Conservation (phyloP, 92 coral and sea anemone species). For the Pocillopora grandis region DNA sequence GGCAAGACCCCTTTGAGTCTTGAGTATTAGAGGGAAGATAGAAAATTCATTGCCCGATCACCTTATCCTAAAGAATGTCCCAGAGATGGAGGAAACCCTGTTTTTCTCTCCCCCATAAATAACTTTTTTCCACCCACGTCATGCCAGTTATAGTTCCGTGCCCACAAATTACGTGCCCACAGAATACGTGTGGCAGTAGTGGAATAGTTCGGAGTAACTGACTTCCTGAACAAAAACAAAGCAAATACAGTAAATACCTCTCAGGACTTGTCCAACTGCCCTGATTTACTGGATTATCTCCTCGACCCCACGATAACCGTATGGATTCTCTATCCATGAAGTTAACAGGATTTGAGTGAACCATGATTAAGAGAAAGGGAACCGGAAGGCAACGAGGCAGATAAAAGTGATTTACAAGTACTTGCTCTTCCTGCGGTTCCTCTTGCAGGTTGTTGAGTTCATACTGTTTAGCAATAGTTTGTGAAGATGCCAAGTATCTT, state of each 20-base stretch:
- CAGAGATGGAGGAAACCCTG: too few relatives aligned
- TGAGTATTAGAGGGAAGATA: too few relatives aligned
- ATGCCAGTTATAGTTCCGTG: too few relatives aligned
- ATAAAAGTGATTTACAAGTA: neutral
- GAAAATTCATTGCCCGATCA: too few relatives aligned
- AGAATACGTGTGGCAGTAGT: too few relatives aligned
- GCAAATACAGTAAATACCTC: constrained; percentile 46
- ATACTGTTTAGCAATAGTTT: constrained; percentile 57
- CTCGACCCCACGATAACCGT: constrained; percentile 85
- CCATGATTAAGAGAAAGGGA: constrained; percentile 75
- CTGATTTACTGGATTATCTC: constrained; percentile 82
- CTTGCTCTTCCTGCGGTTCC: constrained; percentile 37
- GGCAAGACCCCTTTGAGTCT: too few relatives aligned
- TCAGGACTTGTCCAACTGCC: constrained; percentile 78
- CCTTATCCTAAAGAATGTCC: neutral
- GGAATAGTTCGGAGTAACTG: neutral
- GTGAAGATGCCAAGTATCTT: constrained; percentile 64
- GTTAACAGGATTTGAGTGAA: constrained; percentile 74
- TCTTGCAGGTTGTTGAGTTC: constrained; percentile 5
- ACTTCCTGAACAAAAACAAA: neutral
- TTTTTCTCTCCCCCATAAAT: neutral
- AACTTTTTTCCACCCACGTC: neutral
- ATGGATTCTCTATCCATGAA: constrained; percentile 81
- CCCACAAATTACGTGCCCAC: too few relatives aligned
- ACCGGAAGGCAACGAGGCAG: constrained; percentile 41